A percentile compares a stretch with the other conserved stretches of the same genome.
phyloP scores from a whole-genome alignment of 2,888 invertebrate species.

The Drosophila anceps region DNA sequence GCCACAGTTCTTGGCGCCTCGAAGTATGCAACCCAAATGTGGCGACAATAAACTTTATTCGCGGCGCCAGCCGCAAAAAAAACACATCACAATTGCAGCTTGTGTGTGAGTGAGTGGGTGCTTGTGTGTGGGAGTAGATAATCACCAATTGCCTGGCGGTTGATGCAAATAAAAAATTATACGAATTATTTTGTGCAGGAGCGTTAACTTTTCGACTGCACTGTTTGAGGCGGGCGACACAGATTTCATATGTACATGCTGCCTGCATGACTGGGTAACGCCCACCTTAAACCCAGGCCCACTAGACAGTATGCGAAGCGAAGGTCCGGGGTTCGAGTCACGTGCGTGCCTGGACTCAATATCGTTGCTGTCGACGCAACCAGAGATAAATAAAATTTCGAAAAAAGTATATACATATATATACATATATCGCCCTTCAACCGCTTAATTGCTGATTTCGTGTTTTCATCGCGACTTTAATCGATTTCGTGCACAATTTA shows the following conservation, averaged over 20 bases:
- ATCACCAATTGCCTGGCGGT: slow-evolving; percentile 22
- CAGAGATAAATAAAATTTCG: slow-evolving; percentile 36
- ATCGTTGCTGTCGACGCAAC: slow-evolving; percentile 42
- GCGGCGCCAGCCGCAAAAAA: slow-evolving; percentile 60
- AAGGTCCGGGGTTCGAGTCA: slow-evolving; percentile 35
- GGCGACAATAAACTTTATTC: slow-evolving; percentile 81
- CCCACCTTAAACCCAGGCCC: slow-evolving; percentile 31
- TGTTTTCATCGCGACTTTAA: slow-evolving; percentile 69
- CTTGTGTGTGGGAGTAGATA: slow-evolving; percentile 28
- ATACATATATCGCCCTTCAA: slow-evolving; percentile 58
- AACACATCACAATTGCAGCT: slow-evolving; percentile 14
- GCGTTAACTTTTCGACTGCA: slow-evolving; percentile 26
- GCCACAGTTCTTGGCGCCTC: slow-evolving; percentile 69
- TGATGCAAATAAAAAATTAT: slow-evolving; percentile 21
- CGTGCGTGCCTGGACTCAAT: slow-evolving; percentile 72
- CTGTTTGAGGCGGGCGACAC: slow-evolving; percentile 42
- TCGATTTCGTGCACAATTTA: slow-evolving; percentile 69
- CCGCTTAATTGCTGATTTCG: slow-evolving; percentile 72
- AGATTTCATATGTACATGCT: slow-evolving; percentile 43
- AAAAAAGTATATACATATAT: slow-evolving; percentile 30
- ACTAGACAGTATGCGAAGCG: slow-evolving; percentile 4
- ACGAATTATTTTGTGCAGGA: slow-evolving; percentile 29
- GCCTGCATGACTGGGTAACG: slow-evolving; percentile 31
- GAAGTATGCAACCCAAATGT: slow-evolving; percentile 79
- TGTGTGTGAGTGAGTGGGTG: slow-evolving; percentile 33